These are phyloP conservation scores for Solenodon paradoxus DNA, from an alignment of 2,113 vertebrate species.

Conservation along the genomic window DNA sequence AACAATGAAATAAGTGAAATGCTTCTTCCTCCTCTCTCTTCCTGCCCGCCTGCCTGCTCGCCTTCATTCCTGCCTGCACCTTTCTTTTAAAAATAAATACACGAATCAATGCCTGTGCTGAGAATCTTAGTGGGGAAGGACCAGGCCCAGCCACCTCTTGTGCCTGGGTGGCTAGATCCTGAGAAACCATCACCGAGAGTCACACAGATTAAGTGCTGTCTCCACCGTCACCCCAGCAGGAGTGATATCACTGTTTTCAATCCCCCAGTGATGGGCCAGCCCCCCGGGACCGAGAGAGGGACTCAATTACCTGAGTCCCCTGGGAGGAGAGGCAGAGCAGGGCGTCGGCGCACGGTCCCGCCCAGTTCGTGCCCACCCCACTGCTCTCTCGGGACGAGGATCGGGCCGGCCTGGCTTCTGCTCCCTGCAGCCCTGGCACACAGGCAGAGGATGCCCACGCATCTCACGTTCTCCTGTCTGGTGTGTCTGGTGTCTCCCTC, in stretches of 20 bases:
- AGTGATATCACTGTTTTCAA: fast-evolving
- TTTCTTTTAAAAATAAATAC: too few species aligned
- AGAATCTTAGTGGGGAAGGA: neutral
- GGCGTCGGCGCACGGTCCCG: neutral
- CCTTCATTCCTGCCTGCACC: too few species aligned
- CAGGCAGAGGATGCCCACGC: neutral
- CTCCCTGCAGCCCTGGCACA: neutral
- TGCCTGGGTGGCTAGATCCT: neutral
- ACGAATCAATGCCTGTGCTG: neutral
- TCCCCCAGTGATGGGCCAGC: neutral
- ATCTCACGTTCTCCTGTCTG: neutral
- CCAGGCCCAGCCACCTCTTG: neutral
- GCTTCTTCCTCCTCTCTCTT: too few species aligned
- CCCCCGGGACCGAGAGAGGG: neutral
- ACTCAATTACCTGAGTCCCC: neutral
- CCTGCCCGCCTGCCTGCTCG: too few species aligned
- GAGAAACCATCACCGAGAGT: fast-evolving
- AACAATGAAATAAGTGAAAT: too few species aligned
- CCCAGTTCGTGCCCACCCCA: fast-evolving
- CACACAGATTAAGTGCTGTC: neutral
- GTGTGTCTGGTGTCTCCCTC: neutral
- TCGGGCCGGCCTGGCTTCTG: fast-evolving
- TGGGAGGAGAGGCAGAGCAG: neutral
- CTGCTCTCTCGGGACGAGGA: neutral
- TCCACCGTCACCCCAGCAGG: neutral